phyloP scores from a whole-genome alignment of 2,797 vertebrate genomes.

The Apogon talboti region DNA sequence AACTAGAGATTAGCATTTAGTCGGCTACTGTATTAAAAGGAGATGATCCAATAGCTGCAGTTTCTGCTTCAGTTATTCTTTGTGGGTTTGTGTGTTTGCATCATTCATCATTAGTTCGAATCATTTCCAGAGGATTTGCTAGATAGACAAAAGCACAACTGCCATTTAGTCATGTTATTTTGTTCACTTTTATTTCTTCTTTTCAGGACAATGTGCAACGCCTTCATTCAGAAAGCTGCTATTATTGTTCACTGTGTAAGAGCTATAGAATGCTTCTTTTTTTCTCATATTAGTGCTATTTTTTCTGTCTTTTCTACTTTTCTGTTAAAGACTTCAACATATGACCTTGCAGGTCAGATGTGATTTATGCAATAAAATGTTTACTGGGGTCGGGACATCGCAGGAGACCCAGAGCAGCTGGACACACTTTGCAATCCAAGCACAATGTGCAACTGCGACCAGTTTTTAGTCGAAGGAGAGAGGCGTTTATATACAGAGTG shows the following conservation, averaged over 20 bases:
- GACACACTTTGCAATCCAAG: constrained; percentile 93
- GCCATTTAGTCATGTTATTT: constrained; percentile 50
- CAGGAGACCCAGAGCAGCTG: constrained; percentile 86
- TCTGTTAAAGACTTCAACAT: constrained; percentile 73
- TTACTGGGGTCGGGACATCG: constrained; percentile 86
- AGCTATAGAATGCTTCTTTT: constrained; percentile 34
- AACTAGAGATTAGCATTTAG: constrained; percentile 73
- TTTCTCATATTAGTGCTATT: constrained; percentile 31
- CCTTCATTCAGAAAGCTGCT: constrained; percentile 86
- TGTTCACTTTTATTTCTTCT: constrained; percentile 41
- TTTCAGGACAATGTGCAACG: constrained; percentile 75
- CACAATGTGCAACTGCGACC: constrained; percentile 97
- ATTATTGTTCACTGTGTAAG: constrained; percentile 79
- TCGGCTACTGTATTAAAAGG: constrained; percentile 63
- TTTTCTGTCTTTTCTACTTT: constrained; percentile 47
- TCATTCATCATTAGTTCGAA: constrained; percentile 21
- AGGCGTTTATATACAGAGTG: constrained; percentile 92
- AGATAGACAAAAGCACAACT: constrained; percentile 89
- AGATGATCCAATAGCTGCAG: constrained; percentile 56
- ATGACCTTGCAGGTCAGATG: constrained; percentile 85
- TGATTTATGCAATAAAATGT: constrained; percentile 99
- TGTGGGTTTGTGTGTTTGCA: constrained; percentile 14
- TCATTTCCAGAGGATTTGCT: constrained; percentile 52
- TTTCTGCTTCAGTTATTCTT: constrained; percentile 43
- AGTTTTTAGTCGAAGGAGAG: constrained; percentile 88